phyloP scores from a whole-genome alignment of 2,888 invertebrate species.

The Athripsodes cinereus region DNA sequence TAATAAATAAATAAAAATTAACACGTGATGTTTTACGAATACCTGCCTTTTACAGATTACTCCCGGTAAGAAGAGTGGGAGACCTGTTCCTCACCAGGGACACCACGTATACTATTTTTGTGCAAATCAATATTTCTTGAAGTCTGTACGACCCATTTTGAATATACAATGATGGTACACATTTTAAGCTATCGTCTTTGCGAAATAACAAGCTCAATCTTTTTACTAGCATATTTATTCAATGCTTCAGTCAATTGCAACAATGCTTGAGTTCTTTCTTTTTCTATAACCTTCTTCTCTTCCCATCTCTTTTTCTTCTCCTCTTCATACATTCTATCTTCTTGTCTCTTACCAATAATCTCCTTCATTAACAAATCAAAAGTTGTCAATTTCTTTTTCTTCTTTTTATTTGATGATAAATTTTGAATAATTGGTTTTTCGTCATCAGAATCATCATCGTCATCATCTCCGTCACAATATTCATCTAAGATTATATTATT shows the following conservation, averaged over 20 bases:
- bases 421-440: slow-evolving; percentile 2
- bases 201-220: slow-evolving; percentile 7
- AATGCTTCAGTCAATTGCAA: slow-evolving; percentile 6
- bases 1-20: too few relatives aligned
- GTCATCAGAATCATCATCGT: slow-evolving; percentile 3
- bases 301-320: slow-evolving; percentile 8
- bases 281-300: slow-evolving; percentile 7
- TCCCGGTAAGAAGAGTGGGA: too few relatives aligned
- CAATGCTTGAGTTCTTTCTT: slow-evolving; percentile 8
- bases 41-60: too few relatives aligned
- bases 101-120: too few relatives aligned
- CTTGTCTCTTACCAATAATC: slow-evolving; percentile 5
- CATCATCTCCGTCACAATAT: neutral
- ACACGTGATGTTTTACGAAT: too few relatives aligned
- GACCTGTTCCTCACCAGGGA: too few relatives aligned
- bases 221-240: slow-evolving; percentile 8
- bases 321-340: slow-evolving; percentile 7
- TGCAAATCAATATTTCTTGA: too few relatives aligned
- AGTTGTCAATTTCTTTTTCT: neutral
- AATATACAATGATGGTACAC: too few relatives aligned
- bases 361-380: slow-evolving; percentile 5
- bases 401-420: neutral
- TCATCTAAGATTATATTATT: too few relatives aligned
- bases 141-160: too few relatives aligned
- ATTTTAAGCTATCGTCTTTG: neutral